Percentiles rank a stretch among this genome's conserved stretches.
These are phyloP conservation scores for Isurus oxyrinchus DNA, from an alignment of 2,113 vertebrate species.

Conservation along the genomic window DNA sequence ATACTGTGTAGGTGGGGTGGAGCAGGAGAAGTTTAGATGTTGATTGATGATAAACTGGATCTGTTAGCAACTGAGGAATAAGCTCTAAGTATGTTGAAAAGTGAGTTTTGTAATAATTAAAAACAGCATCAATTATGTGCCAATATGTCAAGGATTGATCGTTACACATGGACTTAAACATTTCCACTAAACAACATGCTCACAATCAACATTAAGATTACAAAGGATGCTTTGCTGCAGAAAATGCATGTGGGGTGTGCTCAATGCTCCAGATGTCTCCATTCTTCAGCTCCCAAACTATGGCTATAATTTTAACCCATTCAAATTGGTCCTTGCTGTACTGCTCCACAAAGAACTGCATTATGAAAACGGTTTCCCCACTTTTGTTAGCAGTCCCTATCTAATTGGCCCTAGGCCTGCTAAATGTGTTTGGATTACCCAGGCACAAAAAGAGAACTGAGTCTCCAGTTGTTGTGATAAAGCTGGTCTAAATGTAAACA, in stretches of 20 bases:
- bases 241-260: not conserved
- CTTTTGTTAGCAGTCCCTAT: not conserved
- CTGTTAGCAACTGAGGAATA: not conserved
- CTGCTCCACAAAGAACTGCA: not conserved
- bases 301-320: too few relatives aligned
- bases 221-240: not conserved
- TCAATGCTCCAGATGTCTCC: not conserved
- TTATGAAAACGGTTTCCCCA: not conserved
- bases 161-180: not conserved
- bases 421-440: not conserved
- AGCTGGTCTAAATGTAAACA: not conserved
- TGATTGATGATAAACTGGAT: not conserved
- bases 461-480: conserved; percentile 20
- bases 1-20: too few relatives aligned
- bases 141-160: not conserved
- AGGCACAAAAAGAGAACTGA: not conserved
- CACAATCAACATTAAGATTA: not conserved
- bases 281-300: not conserved
- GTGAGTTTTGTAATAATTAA: not conserved
- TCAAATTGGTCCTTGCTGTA: not conserved
- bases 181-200: not conserved
- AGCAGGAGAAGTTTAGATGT: not conserved
- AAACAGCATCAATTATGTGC: not conserved
- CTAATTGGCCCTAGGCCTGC: not conserved
- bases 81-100: not conserved